Base-by-base conservation (phyloP, 2,888 invertebrate genomes). In the Melanostoma scalare region DNA sequence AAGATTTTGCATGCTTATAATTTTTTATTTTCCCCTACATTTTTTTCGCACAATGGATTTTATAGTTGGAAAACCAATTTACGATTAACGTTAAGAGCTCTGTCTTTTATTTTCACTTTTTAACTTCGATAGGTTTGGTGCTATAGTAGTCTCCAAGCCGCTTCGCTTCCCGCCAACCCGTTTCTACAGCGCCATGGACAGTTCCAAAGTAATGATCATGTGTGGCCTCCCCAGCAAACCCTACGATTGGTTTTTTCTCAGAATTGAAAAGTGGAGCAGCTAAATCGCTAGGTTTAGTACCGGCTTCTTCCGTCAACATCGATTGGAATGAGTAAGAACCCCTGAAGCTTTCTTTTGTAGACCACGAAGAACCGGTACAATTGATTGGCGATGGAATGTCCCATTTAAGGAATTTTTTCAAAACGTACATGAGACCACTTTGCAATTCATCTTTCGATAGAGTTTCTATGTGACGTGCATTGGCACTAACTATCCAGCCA, bases 101-200 rank as follows among this genome's bases (percentile, higher is more conserved):
- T n/a, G n/a, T n/a, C n/a, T n/a, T n/a, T n/a, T 20, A 1, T 20
- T 20, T 20, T 20, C 1, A 20, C 20, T 20, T 20, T 20, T 20
- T 20, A 1, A 20, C 20, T 20, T 20, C 20, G 20, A 0, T 20
- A 20, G 20, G 20, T 1, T 48, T 6, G 3, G 33, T 40, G 0
- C 3, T n/a, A 42, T 44, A 60, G 3, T 42, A 44, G 0, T 60
- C 42, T 1, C 87, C 88, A 44, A 95, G 88, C 84, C 95, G 91
- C 6, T 94, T 92, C 0, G 96, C 96, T 88, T 96, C 96, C 46
- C 95, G 92, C 88, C 93, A 93, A 0, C 96, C 96, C 3, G 94
- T 93, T 87, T 95, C 95, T 0, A 95, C 90, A 0, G 96, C 96
- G 0, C 96, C 96, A 87, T 96, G 95, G 0, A 94, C 95, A 0